Percentiles rank a stretch among this genome's conserved stretches.
These are phyloP conservation scores for Stegodyphus mimosarum DNA, from an alignment of 1,140 invertebrate species.

Conservation along the genomic window DNA sequence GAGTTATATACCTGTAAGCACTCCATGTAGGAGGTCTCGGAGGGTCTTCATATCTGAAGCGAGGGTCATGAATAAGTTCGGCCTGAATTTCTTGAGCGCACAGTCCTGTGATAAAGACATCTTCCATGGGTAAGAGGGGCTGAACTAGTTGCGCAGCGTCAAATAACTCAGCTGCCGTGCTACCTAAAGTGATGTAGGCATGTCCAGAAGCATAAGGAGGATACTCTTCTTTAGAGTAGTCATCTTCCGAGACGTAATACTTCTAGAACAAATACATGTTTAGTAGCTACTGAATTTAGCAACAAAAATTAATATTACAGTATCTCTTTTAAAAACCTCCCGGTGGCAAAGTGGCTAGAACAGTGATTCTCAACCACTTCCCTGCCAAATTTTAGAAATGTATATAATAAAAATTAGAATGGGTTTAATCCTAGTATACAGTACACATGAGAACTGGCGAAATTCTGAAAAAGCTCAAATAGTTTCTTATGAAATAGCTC, in stretches of 20 bases:
- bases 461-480: no score
- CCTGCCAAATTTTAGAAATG: no score
- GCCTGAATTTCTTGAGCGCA: slow-evolving; percentile 63
- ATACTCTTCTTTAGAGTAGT: slow-evolving; percentile 64
- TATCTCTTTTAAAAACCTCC: no score
- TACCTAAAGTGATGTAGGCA: slow-evolving; percentile 66
- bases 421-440: no score
- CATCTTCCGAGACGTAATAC: slow-evolving; percentile 64
- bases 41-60: slow-evolving; percentile 5
- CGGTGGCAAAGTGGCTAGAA: no score
- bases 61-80: slow-evolving; percentile 33
- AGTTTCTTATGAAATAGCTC: no score
- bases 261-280: slow-evolving; percentile 34
- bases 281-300: no score
- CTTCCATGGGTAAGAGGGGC: slow-evolving; percentile 69
- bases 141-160: slow-evolving; percentile 38
- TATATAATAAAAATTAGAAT: no score
- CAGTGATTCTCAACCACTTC: no score
- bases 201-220: slow-evolving; percentile 72
- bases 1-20: slow-evolving; percentile 12
- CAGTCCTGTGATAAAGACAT: slow-evolving; percentile 70
- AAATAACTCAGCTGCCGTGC: slow-evolving; percentile 56
- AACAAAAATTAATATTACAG: no score
- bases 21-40: slow-evolving; percentile 9
- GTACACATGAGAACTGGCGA: no score